A percentile compares a stretch with the other conserved stretches of the same genome.
These are phyloP conservation scores for Listrodromus nycthemerus DNA, from an alignment of 2,888 invertebrate genomes.

Conservation along the genomic window DNA sequence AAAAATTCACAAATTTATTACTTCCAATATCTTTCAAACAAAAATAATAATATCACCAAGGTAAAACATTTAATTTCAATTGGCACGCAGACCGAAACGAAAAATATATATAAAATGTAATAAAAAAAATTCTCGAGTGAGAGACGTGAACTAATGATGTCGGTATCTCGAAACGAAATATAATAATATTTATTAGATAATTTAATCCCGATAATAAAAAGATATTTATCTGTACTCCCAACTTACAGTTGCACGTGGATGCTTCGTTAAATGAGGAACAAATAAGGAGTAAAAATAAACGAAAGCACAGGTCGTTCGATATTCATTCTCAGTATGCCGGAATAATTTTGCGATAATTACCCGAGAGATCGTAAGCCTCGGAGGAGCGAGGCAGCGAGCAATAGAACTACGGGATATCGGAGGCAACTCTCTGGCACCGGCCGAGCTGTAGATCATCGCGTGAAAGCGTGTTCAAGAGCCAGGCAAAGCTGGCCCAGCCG, in stretches of 20 bases:
- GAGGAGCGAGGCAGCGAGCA: slow-evolving; percentile 9
- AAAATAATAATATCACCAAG: no score
- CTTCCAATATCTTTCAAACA: no score
- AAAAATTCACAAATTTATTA: no score
- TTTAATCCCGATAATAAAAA: not conserved
- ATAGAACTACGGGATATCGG: slow-evolving; percentile 36
- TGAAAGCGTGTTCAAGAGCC: slow-evolving; percentile 64
- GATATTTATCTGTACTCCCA: slow-evolving; percentile 8
- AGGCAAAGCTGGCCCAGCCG: slow-evolving; percentile 46
- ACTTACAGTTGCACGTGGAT: not conserved
- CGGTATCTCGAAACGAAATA: not conserved
- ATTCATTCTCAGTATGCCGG: slow-evolving; percentile 42
- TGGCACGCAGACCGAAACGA: not conserved
- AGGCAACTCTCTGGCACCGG: slow-evolving; percentile 7
- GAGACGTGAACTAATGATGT: not conserved
- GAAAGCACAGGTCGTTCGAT: slow-evolving; percentile 17
- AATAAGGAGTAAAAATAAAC: slow-evolving; percentile 1
- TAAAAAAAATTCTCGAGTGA: not conserved
- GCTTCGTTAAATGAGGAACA: not conserved
- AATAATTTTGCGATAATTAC: slow-evolving; percentile 65
- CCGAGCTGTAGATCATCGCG: slow-evolving; percentile 58
- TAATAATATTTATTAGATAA: slow-evolving; percentile 6
- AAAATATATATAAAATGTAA: not conserved
- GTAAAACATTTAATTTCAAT: no score
- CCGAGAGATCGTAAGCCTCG: slow-evolving; percentile 34